These are phyloP conservation scores for Onychomys arenicola DNA, from an alignment of 2,797 vertebrate species.

Conservation along the genomic window DNA sequence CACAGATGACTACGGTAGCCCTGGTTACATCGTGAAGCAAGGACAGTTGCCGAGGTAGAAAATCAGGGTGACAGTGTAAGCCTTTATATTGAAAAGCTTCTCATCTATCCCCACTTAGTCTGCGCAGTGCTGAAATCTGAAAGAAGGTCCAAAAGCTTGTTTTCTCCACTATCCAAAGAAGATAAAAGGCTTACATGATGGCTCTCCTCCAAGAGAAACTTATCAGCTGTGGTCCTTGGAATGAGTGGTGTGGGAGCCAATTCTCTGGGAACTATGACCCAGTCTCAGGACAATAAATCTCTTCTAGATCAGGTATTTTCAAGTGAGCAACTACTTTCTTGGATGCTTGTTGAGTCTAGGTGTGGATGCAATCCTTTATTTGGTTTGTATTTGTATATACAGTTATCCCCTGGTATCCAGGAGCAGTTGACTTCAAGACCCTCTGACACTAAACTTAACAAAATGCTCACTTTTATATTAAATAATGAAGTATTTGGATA, in stretches of 20 bases:
- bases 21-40: not conserved
- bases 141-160: not conserved
- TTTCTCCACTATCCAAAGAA: not conserved
- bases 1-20: not conserved
- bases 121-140: not conserved
- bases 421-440: not conserved
- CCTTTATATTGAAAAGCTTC: not conserved
- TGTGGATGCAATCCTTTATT: not conserved
- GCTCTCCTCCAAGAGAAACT: not conserved
- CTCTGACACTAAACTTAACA: not conserved
- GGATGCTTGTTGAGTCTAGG: not conserved
- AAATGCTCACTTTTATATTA: not conserved
- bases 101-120: not conserved
- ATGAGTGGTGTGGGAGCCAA: not conserved
- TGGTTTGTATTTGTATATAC: not conserved
- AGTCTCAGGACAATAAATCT: not conserved
- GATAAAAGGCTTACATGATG: not conserved
- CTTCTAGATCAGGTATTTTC: conserved; percentile 11
- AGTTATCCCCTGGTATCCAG: not conserved
- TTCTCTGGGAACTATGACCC: not conserved
- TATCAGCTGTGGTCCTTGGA: not conserved
- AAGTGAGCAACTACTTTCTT: conserved; percentile 14
- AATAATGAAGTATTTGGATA: not conserved
- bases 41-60: not conserved
- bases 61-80: not conserved